Base-by-base conservation (phyloP, 2,797 vertebrate species). In the Acanthopagrus latus region DNA sequence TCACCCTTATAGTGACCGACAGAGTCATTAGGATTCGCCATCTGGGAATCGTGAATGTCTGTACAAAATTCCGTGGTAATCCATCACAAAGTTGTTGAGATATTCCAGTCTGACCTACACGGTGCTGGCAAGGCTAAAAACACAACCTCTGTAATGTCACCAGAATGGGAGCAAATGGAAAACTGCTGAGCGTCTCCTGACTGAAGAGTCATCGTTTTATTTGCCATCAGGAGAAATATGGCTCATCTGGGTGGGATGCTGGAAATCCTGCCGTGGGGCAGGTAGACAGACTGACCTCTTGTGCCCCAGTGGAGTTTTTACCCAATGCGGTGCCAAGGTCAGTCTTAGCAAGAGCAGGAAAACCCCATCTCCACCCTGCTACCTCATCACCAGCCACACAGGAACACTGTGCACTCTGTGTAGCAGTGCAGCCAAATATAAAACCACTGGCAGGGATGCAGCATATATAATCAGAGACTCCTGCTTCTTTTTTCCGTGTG, bases 321-420 rank as follows among this genome's bases (percentile, higher is more conserved):
- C 67, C 68, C 85, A 80, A 78, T 74, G 18, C 77, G 50, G 58
- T 82, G 85, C 87, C 93, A 88, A 81, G 86, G 87, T 87, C 90
- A 83, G 78, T 55, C 76, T 75, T 67, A 76, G 88, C 81, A 80
- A 78, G 76, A 76, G 80, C 88, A 88, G 91, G 91, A 93, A 92
- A 93, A 88, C 89, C 92, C 93, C 90, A 93, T 85, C 91, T 89
- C 92, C 89, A 88, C 93, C 92, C 93, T 89, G 85, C 90, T 91
- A 89, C 88, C 89, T 92, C 90, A 90, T 93, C 89, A 90, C 83
- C 84, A 92, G 81, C 90, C 91, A 87, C 74, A 90, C 88, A 88
- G 84, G 84, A 91, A 92, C 92, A 94, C 88, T 90, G 82, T 62
- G 66, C 52, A 76, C 86, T 89, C 84, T 92, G 84, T 93, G 88